These are phyloP conservation scores for Netelia virgata DNA, from an alignment of 2,888 invertebrate species.

Conservation along the genomic window DNA sequence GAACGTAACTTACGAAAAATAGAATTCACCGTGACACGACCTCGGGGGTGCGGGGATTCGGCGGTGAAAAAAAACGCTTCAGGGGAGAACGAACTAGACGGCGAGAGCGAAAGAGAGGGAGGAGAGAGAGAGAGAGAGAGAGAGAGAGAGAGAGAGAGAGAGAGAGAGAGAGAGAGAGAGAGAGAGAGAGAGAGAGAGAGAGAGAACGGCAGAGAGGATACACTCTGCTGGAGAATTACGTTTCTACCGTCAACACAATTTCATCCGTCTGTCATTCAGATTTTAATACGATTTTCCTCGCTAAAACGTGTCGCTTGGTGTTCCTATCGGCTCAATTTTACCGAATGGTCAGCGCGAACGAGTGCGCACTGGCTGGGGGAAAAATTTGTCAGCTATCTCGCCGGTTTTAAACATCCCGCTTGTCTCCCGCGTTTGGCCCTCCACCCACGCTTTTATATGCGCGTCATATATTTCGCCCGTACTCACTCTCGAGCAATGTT, in stretches of 20 bases:
- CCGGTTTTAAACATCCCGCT: slow-evolving; percentile 44
- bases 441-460: slow-evolving; percentile 42
- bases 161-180: not conserved
- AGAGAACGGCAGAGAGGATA: slow-evolving; percentile 32
- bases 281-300: slow-evolving; percentile 77
- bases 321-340: slow-evolving; percentile 73
- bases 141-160: too few relatives aligned
- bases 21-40: slow-evolving; percentile 47
- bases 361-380: slow-evolving; percentile 58
- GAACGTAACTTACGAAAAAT: slow-evolving; percentile 27
- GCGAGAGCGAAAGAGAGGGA: slow-evolving; percentile 47
- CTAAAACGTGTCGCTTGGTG: slow-evolving; percentile 75
- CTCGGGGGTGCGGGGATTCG: slow-evolving; percentile 28
- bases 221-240: slow-evolving; percentile 66
- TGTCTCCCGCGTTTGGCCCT: slow-evolving; percentile 19
- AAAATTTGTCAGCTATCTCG: slow-evolving; percentile 66
- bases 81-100: too few relatives aligned
- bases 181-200: not conserved
- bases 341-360: slow-evolving; percentile 68
- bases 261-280: slow-evolving; percentile 74
- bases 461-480: slow-evolving; percentile 61
- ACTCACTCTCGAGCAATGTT: slow-evolving; percentile 57
- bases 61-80: slow-evolving; percentile 67
- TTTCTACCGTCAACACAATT: slow-evolving; percentile 74
- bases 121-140: not conserved